Evolutionary conservation across 2,113 vertebrate species (phyloP).

Genomic region (Gallinago undulata): DNA sequence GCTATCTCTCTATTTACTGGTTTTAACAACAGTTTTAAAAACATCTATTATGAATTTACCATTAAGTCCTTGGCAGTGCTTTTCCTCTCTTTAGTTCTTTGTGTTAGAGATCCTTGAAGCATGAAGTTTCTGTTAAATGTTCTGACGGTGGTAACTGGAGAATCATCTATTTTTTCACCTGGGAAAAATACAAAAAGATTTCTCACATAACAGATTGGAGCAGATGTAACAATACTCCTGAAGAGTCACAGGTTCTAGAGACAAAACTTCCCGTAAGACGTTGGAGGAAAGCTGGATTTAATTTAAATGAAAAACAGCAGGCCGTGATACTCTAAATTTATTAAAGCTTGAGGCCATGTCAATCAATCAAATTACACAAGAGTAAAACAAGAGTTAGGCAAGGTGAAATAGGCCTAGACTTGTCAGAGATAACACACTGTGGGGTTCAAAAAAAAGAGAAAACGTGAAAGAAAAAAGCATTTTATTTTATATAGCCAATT

Average conservation of each 20-base stretch:
- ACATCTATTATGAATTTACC: constrained; percentile 54
- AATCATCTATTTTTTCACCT: constrained; percentile 70
- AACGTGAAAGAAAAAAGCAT: background rate
- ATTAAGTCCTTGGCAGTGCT: constrained; percentile 65
- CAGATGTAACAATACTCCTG: background rate
- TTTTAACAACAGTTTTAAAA: background rate
- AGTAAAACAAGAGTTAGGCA: background rate
- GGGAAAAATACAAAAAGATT: constrained; percentile 3
- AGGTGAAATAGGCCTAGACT: background rate
- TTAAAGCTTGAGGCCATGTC: background rate
- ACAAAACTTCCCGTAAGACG: background rate
- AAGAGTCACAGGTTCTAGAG: background rate
- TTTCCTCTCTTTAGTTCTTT: constrained; percentile 68
- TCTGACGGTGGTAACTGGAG: constrained; percentile 56
- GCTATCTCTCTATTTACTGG: background rate
- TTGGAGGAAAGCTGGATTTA: background rate
- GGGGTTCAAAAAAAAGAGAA: background rate
- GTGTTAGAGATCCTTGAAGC: constrained; percentile 74
- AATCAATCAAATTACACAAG: background rate
- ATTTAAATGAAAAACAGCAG: background rate
- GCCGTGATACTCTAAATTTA: background rate
- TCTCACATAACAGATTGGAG: background rate
- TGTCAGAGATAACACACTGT: background rate
- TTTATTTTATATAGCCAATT: background rate
- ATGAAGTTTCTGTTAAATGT: constrained; percentile 78